Conservation (phyloP, 2,797 vertebrate genomes). For the Ambastaia sidthimunki region DNA sequence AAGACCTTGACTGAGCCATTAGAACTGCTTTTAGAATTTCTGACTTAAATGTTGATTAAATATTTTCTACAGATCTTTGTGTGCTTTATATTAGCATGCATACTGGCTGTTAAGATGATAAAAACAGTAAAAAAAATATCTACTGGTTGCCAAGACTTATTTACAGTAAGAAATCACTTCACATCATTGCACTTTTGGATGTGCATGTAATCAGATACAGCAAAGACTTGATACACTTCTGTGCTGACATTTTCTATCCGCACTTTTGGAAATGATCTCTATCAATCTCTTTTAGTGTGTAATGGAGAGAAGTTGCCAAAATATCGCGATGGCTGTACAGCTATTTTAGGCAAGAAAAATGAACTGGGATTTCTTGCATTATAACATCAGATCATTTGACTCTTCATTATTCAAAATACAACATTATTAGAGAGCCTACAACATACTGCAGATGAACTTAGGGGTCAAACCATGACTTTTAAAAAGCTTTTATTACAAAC, state of each 20-base stretch:
- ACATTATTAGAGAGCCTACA: too few species aligned
- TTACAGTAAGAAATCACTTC: slow-evolving; percentile 65
- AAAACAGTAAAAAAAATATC: slow-evolving; percentile 77
- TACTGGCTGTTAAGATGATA: slow-evolving; percentile 58
- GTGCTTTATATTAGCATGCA: slow-evolving; percentile 55
- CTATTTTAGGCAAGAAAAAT: slow-evolving; percentile 3
- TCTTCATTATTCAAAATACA: too few species aligned
- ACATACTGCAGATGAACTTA: too few species aligned
- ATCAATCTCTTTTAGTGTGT: background rate
- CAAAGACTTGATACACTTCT: slow-evolving; percentile 60
- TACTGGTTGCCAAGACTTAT: slow-evolving; percentile 75
- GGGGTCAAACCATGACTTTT: too few species aligned
- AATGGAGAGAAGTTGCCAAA: background rate
- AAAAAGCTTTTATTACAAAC: too few species aligned
- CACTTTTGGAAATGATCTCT: background rate
- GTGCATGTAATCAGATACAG: slow-evolving; percentile 72
- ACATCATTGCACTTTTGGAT: slow-evolving; percentile 70
- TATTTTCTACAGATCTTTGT: slow-evolving; percentile 44
- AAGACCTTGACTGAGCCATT: background rate
- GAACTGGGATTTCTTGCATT: background rate
- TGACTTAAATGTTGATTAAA: slow-evolving; percentile 43
- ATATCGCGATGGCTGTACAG: background rate
- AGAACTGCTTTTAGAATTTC: slow-evolving; percentile 21
- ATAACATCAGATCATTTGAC: too few species aligned
- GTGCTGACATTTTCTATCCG: slow-evolving; percentile 6